A percentile compares a stretch with the other conserved stretches of the same genome.
Conservation (phyloP, 2,888 invertebrate species). For the Tetragnatha montana region DNA sequence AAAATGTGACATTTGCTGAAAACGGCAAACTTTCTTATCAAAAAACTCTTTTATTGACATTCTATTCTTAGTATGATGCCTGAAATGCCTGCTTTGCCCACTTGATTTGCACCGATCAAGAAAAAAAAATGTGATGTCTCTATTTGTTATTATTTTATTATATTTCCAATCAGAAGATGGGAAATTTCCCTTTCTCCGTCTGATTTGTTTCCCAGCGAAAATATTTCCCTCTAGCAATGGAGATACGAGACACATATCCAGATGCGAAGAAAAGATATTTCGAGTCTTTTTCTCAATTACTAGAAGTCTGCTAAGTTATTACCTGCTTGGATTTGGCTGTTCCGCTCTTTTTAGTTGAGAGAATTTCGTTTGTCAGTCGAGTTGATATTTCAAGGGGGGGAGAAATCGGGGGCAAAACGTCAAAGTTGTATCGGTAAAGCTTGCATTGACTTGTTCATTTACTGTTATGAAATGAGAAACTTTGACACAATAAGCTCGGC, state of each 20-base stretch:
- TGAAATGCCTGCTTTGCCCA: background rate
- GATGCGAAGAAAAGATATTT: background rate
- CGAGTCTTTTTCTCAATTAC: background rate
- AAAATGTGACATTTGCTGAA: too few species aligned
- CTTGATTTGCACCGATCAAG: background rate
- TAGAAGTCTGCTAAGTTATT: background rate
- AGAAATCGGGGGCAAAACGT: too few species aligned
- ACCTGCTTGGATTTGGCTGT: background rate
- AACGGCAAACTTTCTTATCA: background rate
- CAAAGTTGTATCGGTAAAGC: too few species aligned
- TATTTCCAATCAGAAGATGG: background rate
- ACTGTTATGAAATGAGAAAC: too few species aligned
- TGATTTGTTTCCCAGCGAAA: background rate
- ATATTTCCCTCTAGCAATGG: background rate
- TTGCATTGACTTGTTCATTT: too few species aligned
- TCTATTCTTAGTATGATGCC: background rate
- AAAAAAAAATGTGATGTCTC: background rate
- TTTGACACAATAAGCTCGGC: too few species aligned
- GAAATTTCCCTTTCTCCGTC: background rate
- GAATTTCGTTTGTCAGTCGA: background rate
- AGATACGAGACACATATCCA: background rate
- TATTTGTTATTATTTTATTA: background rate
- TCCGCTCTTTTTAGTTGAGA: background rate
- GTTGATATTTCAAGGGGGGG: background rate
- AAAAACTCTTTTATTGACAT: background rate